A percentile compares a stretch with the other conserved stretches of the same genome.
Conservation (phyloP, 2,888 invertebrate species). For the Protonemura montana region DNA sequence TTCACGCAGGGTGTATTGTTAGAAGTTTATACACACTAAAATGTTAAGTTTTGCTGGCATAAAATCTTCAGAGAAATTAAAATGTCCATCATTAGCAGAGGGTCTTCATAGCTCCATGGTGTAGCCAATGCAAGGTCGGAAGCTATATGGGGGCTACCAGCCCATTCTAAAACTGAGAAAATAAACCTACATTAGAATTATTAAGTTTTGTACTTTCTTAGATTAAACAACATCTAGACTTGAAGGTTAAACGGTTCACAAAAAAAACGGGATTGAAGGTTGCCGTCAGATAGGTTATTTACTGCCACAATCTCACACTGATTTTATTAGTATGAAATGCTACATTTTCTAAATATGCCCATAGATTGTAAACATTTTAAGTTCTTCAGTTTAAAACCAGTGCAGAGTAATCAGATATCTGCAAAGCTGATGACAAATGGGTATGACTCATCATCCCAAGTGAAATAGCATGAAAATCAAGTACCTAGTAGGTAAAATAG, state of each 20-base stretch:
- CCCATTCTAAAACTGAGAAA: slow-evolving; percentile 50
- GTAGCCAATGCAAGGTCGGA: slow-evolving; percentile 38
- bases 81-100: slow-evolving; percentile 42
- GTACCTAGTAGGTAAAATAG: no score
- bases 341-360: slow-evolving; percentile 13
- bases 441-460: not conserved
- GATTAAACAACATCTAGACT: no score
- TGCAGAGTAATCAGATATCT: not conserved
- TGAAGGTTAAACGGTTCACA: not conserved
- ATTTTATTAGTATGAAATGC: not conserved
- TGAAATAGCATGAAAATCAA: no score
- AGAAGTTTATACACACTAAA: slow-evolving; percentile 43
- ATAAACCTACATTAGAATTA: not conserved
- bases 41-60: slow-evolving; percentile 33
- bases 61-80: slow-evolving; percentile 46
- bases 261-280: not conserved
- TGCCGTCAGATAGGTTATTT: not conserved
- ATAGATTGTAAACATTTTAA: not conserved
- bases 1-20: slow-evolving; percentile 17
- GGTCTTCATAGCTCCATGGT: slow-evolving; percentile 38
- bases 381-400: not conserved
- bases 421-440: not conserved
- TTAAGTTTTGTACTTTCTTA: not conserved
- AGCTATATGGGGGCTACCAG: slow-evolving; percentile 45
- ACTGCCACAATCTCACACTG: not conserved